phyloP scores from a whole-genome alignment of 2,797 vertebrate species.

The Caiman crocodilus region DNA sequence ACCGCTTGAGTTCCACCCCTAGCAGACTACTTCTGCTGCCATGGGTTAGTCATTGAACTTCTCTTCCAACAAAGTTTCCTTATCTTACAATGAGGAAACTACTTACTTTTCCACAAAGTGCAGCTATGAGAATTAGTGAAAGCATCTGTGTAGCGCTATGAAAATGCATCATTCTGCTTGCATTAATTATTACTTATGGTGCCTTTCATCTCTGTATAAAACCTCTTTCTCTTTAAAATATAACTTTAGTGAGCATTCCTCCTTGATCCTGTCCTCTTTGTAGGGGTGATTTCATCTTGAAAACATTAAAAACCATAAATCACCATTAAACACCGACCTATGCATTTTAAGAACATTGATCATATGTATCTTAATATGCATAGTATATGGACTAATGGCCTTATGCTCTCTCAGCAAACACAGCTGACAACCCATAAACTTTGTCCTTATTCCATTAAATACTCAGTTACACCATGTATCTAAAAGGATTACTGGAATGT shows the following conservation, averaged over 20 bases:
- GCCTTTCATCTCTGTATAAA: background rate
- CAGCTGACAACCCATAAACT: background rate
- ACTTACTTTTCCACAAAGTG: background rate
- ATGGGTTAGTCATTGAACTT: background rate
- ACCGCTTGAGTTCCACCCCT: background rate
- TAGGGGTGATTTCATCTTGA: background rate
- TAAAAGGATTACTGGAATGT: no score
- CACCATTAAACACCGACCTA: background rate
- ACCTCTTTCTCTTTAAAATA: background rate
- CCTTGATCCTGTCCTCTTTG: background rate
- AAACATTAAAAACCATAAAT: background rate
- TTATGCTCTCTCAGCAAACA: background rate
- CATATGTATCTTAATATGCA: background rate
- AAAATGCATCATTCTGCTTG: background rate
- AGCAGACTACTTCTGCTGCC: background rate
- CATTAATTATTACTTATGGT: background rate
- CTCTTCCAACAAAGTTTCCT: background rate
- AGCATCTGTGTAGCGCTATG: background rate
- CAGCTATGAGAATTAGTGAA: background rate
- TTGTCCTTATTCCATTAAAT: background rate
- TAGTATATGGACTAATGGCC: background rate
- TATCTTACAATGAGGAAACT: background rate
- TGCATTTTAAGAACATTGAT: background rate
- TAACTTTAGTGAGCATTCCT: background rate
- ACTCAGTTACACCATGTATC: no score